Base-by-base conservation (phyloP, 92 coral and sea anemone genomes). In the Ricordea florida region DNA sequence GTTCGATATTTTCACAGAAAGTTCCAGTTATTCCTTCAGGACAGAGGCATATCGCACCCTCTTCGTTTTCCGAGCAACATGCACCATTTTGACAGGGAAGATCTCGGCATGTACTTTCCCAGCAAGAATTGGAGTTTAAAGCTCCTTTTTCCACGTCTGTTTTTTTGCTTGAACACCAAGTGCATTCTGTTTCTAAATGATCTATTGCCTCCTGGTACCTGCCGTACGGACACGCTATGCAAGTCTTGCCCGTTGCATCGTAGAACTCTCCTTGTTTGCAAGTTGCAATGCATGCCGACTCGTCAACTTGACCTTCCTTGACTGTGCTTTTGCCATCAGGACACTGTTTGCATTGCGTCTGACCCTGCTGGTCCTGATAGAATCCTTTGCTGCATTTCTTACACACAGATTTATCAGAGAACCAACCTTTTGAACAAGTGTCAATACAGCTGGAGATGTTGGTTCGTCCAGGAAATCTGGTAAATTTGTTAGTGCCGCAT, bases 21-120 rank as follows among this genome's bases (percentile, higher is more conserved):
- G 55, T 42, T 6, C 85, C 85, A 5, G 48, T 16, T 21, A 66
- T 3, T 6, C 85, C 85, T 24, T 30, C 27, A 10, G 66, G 76
- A 18, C 85, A 78, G 22, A 28, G 10, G 36, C 85, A 78, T 24
- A 6, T 53, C 37, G 35, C 52, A 1, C 10, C 55, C 15, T 53
- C 68, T 5, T 16, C 26, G 3, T 13, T 56, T 6, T 51, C 76
- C 0, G 9, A 20, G 63, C 85, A 78, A 5, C 33, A 33, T 0
- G 49, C 85, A 10, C 85, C 85, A 23, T 64, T 67, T 26, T 51
- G 25, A 32, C 85, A 78, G 13, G 85, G 78, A 29, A 55, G 67
- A 2, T 22, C 5, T 6, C 55, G 67, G 42, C 85, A 78, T 8
- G 8, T 37, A 49, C 40, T 9, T 18, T 36, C 46, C 7, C 22